Evolutionary conservation across 1,140 invertebrate genomes (phyloP), one percentile per base, ranked within the genome.

Genomic region (Drosophila fuyamai): DNA sequence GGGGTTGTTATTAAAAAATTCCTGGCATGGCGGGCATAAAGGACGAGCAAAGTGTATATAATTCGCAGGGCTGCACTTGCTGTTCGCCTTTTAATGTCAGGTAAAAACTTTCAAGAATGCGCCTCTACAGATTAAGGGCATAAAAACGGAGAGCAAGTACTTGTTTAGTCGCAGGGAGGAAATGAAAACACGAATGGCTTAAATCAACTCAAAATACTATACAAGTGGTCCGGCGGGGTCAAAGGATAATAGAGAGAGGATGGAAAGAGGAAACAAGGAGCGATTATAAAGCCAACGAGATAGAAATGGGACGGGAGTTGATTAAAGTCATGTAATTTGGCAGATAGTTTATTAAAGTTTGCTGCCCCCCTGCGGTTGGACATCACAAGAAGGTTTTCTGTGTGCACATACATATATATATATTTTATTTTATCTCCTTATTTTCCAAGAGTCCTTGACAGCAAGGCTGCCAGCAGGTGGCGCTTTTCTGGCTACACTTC

Each of bases 1-100:
- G 73, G 47, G 48, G 9, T 61, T 67, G 54, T 76, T 76, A 76
- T 76, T 76, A 76, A 76, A 71, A 76, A 76, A 76, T 67, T 66
- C 61, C 41, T 16, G 38, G 41, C 60, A 35, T 54, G 40, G 55
- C 54, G 55, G 59, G 55, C 72, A 76, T 59, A 43, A 14, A 14
- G 9, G 43, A 63, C n/a, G 38, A 18, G 16, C 29, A 36, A 53
- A 40, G 47, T 54, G 41, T 76, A 57, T 76, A 58, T 76, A 59
- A 74, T 76, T 75, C 61, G 13, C 51, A 7, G 29, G 27, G 35
- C 36, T 48, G 60, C 36, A 53, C 72, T 58, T 54, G 41, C 32
- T 41, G 29, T 12, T 76, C 16, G 48, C 47, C 46, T 27, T 76
- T 36, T 66, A 53, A 29, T 58, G 41, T 41, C 67, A 72, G 70